These are phyloP conservation scores for Papilio polyxenes DNA, from an alignment of 1,140 invertebrate genomes.

Conservation along the genomic window DNA sequence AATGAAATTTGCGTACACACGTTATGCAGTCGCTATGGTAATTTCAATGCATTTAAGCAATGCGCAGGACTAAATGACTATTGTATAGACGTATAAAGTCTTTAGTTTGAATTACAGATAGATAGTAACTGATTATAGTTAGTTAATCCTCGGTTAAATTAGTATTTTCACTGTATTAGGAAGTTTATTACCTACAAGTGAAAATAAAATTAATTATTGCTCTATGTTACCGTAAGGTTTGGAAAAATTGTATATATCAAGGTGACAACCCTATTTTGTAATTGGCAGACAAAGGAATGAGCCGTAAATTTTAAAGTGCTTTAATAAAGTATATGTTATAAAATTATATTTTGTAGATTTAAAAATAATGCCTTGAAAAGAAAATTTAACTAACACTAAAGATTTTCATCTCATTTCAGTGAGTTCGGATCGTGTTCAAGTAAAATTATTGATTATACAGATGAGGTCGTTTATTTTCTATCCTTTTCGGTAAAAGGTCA, in stretches of 20 bases:
- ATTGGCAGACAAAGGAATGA: slow-evolving; percentile 10
- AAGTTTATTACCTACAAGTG: too few species aligned
- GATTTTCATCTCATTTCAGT: too few species aligned
- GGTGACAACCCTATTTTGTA: not conserved
- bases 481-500: too few species aligned
- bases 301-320: not conserved
- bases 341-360: not conserved
- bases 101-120: not conserved
- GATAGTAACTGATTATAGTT: not conserved
- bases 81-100: not conserved
- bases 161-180: not conserved
- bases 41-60: not conserved
- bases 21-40: slow-evolving; percentile 3
- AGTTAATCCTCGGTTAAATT: not conserved
- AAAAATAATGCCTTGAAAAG: not conserved
- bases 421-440: too few species aligned
- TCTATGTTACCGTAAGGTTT: not conserved
- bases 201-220: not conserved
- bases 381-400: too few species aligned
- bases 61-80: not conserved
- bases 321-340: slow-evolving; percentile 6
- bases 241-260: not conserved
- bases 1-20: slow-evolving; percentile 25
- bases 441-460: too few species aligned
- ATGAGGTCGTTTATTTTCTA: too few species aligned